Percentiles rank a stretch among this genome's conserved stretches.
Evolutionary conservation across 1,140 invertebrate species (phyloP).

Genomic region (Trichoplusia ni): DNA sequence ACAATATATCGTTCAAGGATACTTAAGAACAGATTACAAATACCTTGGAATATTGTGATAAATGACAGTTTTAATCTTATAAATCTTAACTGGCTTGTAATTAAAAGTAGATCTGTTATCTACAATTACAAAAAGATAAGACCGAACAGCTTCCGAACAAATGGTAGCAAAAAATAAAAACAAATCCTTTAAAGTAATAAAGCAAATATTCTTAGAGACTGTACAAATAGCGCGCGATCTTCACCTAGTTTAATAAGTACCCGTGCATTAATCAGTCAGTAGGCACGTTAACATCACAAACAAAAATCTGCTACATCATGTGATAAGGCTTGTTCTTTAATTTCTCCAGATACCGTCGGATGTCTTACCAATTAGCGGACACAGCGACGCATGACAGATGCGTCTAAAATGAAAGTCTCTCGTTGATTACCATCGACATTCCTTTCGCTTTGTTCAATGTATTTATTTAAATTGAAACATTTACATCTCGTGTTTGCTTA

Average conservation of each 20-base stretch:
- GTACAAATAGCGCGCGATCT: neutral
- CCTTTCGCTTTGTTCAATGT: slow-evolving; percentile 28
- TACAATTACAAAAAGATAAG: neutral
- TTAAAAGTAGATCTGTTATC: no score
- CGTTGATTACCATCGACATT: slow-evolving; percentile 21
- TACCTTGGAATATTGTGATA: no score
- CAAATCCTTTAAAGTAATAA: neutral
- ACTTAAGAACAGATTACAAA: no score
- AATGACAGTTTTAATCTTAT: no score
- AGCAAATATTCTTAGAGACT: neutral
- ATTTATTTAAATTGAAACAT: slow-evolving; percentile 15
- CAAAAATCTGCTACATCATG: neutral
- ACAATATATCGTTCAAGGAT: no score
- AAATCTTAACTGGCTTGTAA: no score
- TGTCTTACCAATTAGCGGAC: neutral
- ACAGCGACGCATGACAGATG: slow-evolving; percentile 20
- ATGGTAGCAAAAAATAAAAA: neutral
- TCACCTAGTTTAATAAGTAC: slow-evolving; percentile 10
- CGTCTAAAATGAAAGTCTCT: slow-evolving; percentile 18
- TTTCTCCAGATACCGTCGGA: neutral
- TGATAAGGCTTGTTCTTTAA: neutral
- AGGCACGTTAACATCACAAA: neutral
- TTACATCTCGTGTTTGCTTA: slow-evolving; percentile 7
- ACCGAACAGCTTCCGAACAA: no score
- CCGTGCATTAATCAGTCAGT: neutral